Evolutionary conservation across 2,888 invertebrate genomes (phyloP), one percentile per base, ranked within the genome.

Genomic region (Anarsia innoxiella): DNA sequence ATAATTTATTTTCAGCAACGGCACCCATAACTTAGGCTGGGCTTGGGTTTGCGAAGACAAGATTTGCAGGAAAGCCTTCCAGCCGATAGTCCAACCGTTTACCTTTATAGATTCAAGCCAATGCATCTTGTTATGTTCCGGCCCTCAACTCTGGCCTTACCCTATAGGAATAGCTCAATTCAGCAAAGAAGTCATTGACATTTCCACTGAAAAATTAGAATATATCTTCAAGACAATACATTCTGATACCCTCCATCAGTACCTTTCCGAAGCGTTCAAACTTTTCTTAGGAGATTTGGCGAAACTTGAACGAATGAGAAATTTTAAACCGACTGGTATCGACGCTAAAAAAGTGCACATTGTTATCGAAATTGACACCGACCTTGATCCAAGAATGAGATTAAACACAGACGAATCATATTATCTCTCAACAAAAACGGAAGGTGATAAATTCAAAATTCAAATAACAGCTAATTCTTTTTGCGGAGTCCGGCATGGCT

Each of bases 401-500:
- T 52, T 92, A 12, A 86, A 88, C 28, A 91, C 91, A 0, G 90
- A 92, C 49, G 93, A 94, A 63, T 87, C 90, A 8, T 93, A 94
- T 54, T 86, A 83, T 25, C 57, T 93, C 11, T 87, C 86, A 26
- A 55, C 91, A 12, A 72, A 75, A 36, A 71, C 86, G 30, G 64
- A 75, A 42, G 23, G 37, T 1, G 47, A 53, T 13, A 78, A 74
- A 16, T 61, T 79, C 1, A 19, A 19, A 19, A 5, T 19, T 3
- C 4, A 19, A 5, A 86, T 91, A 12, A 71, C 61, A 2, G 40
- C 73, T 1, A 36, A 44, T 2, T 89, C 89, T 0, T 93, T 89
- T 58, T 93, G 91, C 55, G 93, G 93, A 0, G 90, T 90, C 0
- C 86, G 93, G 3, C 91, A 93, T 53, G 93, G 88, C 0, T 72